Evolutionary conservation across 2,888 invertebrate genomes (phyloP), one percentile per base, ranked within the genome.

Genomic region (Gastrophysa polygoni): DNA sequence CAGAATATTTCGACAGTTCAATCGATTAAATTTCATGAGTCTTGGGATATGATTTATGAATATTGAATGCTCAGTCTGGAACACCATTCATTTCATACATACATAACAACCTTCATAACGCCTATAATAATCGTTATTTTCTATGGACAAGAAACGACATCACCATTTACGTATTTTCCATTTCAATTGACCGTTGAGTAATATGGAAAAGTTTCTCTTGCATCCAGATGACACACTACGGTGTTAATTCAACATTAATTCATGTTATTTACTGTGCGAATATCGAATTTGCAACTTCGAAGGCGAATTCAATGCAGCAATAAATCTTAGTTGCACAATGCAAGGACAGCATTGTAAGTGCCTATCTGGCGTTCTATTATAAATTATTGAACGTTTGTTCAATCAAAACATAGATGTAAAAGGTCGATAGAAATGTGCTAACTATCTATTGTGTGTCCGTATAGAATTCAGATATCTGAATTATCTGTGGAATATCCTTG

Each of bases 291-390:
- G 50, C 51, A 44, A 46, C 51, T 29, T 51, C 7, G 51, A 58
- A 58, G 51, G 28, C 21, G 46, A 50, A 51, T 32, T 50, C 58
- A 51, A 58, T 50, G 51, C 50, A 17, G 17, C 57, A 50, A 68
- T 71, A 69, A 70, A 71, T 71, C 71, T 67, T 61, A 16, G 34
- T 14, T 44, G 54, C 66, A 71, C 71, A 71, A 71, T 71, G 70
- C 70, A 71, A 71, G 71, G 71, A 68, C 71, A 71, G 38, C 54
- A 61, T 66, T 65, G 61, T 56, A 48, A 50, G 63, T 59, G 57
- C 65, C 60, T 65, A 61, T 63, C 51, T 38, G 54, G 57, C 59
- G 55, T 61, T 65, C 59, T 63, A 61, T 59, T 56, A 67, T 65
- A 63, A 65, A 67, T 65, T 67, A 63, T 65, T 59, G 57, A 61